Percentiles rank a stretch among this genome's conserved stretches.
Conservation (phyloP, 2,797 vertebrate species). For the Rhinogobio ventralis region DNA sequence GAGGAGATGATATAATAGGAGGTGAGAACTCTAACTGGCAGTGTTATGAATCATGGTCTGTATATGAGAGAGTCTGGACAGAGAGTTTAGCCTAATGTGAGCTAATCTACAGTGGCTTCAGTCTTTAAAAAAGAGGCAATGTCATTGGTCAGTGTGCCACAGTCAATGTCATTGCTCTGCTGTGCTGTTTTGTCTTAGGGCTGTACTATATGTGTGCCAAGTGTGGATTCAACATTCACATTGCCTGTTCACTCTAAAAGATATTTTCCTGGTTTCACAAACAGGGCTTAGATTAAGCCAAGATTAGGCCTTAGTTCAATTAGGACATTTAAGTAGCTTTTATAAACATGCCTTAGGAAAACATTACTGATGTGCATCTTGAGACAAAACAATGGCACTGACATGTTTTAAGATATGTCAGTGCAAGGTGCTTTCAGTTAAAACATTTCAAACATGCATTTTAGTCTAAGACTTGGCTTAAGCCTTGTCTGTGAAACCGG, state of each 20-base stretch:
- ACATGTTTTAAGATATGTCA: too few species aligned
- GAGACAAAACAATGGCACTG: too few species aligned
- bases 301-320: too few species aligned
- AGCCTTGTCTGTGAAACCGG: too few species aligned
- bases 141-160: constrained; percentile 11
- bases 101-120: constrained; percentile 15
- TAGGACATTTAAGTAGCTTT: too few species aligned
- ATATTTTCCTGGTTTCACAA: not conserved
- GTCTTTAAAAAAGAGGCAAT: constrained; percentile 2
- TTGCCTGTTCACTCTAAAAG: not conserved
- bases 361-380: too few species aligned
- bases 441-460: too few species aligned
- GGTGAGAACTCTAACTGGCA: constrained; percentile 19
- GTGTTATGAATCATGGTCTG: constrained; percentile 31
- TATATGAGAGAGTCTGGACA: not conserved
- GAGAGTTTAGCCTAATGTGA: constrained; percentile 26
- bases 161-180: not conserved
- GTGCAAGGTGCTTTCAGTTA: too few species aligned
- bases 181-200: constrained; percentile 20
- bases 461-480: too few species aligned
- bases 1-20: constrained; percentile 5
- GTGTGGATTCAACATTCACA: not conserved
- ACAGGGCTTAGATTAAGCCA: too few species aligned
- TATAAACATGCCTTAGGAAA: too few species aligned
- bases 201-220: not conserved